phyloP scores from a whole-genome alignment of 1,140 invertebrate species.

The Teleopsis dalmanni region DNA sequence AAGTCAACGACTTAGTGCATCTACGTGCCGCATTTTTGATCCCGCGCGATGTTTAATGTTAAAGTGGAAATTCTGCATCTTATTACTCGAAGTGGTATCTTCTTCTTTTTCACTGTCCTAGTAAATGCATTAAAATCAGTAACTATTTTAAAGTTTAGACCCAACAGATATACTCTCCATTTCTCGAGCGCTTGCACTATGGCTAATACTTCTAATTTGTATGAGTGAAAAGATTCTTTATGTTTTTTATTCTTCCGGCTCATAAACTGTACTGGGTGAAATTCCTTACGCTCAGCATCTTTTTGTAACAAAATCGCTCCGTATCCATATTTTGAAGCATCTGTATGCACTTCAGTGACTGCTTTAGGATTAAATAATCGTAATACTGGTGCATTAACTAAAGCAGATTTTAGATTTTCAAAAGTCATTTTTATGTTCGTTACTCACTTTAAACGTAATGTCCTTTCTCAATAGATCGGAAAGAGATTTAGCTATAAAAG shows the following conservation, averaged over 20 bases:
- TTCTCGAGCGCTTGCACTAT: slow-evolving; percentile 21
- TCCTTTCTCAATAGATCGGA: not conserved
- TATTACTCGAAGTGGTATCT: not conserved
- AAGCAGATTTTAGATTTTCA: slow-evolving; percentile 3
- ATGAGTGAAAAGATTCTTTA: slow-evolving; percentile 25
- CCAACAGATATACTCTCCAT: slow-evolving; percentile 16
- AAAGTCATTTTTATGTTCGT: no score
- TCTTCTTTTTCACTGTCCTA: slow-evolving; percentile 13
- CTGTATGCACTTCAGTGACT: slow-evolving; percentile 22
- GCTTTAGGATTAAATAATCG: slow-evolving; percentile 11
- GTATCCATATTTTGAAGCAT: slow-evolving; percentile 18
- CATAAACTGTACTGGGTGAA: slow-evolving; percentile 9
- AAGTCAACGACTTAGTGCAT: slow-evolving; percentile 22
- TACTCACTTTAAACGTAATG: no score
- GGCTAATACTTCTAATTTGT: slow-evolving; percentile 25
- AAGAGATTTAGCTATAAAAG: slow-evolving; percentile 22
- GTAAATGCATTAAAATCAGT: slow-evolving; percentile 32
- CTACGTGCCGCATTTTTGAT: slow-evolving; percentile 23
- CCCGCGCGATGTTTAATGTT: slow-evolving; percentile 20
- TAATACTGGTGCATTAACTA: slow-evolving; percentile 15
- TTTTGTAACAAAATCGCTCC: slow-evolving; percentile 24
- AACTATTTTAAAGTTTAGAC: slow-evolving; percentile 8
- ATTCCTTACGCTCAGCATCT: slow-evolving; percentile 8
- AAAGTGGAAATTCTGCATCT: slow-evolving; percentile 30
- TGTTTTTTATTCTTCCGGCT: slow-evolving; percentile 32